Conservation (phyloP, 2,113 vertebrate genomes). For the Todiramphus chloris region DNA sequence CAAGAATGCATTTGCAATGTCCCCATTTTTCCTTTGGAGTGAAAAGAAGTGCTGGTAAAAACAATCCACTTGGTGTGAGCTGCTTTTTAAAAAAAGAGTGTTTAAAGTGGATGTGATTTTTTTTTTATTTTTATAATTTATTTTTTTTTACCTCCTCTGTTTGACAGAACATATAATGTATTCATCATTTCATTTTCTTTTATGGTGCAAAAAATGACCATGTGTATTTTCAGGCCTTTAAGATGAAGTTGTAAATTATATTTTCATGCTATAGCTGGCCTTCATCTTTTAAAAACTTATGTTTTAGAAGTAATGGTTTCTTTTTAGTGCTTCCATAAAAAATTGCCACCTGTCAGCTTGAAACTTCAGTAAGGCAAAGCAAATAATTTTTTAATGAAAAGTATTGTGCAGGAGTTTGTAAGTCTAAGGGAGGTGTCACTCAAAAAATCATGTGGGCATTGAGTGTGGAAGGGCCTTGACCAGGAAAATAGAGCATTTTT, state of each 20-base stretch:
- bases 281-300: conserved; percentile 66
- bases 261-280: conserved; percentile 52
- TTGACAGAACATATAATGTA: conserved; percentile 55
- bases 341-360: conserved; percentile 60
- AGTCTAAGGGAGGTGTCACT: conserved; percentile 62
- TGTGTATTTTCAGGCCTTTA: conserved; percentile 56
- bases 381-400: conserved; percentile 68
- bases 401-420: conserved; percentile 27
- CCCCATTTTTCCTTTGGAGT: conserved; percentile 25
- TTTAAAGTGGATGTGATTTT: conserved; percentile 46
- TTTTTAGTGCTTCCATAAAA: conserved; percentile 65
- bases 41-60: conserved; percentile 53
- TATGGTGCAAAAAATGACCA: conserved; percentile 52
- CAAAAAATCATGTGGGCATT: conserved; percentile 27
- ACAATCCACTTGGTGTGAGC: conserved; percentile 20
- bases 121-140: background rate
- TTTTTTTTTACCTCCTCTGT: background rate
- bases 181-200: conserved; percentile 63
- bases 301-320: conserved; percentile 54
- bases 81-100: background rate
- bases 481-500: conserved; percentile 33
- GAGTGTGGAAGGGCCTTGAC: conserved; percentile 29
- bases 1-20: conserved; percentile 32
- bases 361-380: conserved; percentile 65
- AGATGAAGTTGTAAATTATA: conserved; percentile 68